Evolutionary conservation across 2,113 vertebrate species (phyloP).

Genomic region (rat (Rattus norvegicus)): DNA sequence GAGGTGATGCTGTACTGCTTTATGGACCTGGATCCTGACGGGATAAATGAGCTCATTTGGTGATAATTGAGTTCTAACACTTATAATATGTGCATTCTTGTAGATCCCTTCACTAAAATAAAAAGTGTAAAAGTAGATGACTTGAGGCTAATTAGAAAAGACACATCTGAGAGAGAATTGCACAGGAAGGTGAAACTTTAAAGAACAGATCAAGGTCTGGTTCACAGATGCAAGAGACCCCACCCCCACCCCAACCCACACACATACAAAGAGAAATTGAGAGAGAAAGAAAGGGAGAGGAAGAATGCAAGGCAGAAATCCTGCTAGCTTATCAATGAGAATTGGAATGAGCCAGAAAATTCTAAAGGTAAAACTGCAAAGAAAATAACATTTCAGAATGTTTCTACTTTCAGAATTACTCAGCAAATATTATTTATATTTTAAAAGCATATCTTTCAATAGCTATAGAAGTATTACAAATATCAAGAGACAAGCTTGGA

Average conservation of each 20-base stretch:
- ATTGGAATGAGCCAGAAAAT: background rate
- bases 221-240: slow-evolving; percentile 52
- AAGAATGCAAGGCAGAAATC: slow-evolving; percentile 52
- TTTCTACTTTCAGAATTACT: slow-evolving; percentile 24
- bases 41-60: slow-evolving; percentile 26
- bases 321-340: background rate
- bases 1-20: background rate
- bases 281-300: background rate
- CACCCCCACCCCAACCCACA: background rate
- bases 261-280: background rate
- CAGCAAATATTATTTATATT: background rate
- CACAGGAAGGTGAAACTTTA: slow-evolving; percentile 63
- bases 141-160: slow-evolving; percentile 68
- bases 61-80: slow-evolving; percentile 47
- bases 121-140: slow-evolving; percentile 40
- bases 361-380: background rate
- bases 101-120: slow-evolving; percentile 48
- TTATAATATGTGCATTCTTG: slow-evolving; percentile 12
- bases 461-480: background rate
- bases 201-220: slow-evolving; percentile 69
- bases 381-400: slow-evolving; percentile 48
- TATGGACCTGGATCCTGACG: background rate
- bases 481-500: background rate
- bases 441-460: slow-evolving; percentile 20
- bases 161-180: slow-evolving; percentile 56